phyloP scores from a whole-genome alignment of 30 jellyfish, hydroid and myxozoan genomes.

The Clytia hemisphaerica region DNA sequence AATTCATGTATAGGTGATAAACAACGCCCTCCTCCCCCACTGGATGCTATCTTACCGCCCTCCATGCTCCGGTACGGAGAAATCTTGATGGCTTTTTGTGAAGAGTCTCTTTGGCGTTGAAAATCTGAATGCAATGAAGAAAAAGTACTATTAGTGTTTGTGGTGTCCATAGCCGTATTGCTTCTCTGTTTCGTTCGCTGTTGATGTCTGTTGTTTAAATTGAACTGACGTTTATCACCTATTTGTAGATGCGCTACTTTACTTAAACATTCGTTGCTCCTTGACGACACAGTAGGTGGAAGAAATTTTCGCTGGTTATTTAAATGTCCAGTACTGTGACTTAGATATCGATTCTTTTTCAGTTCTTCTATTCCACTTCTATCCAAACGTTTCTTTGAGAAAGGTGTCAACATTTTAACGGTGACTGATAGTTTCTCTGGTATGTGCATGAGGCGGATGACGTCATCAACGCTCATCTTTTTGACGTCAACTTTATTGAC shows the following conservation, averaged over 20 bases:
- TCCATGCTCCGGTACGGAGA: constrained; percentile 31
- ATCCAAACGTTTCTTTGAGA: constrained; percentile 64
- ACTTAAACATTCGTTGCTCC: constrained; percentile 2
- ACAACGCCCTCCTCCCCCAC: too few relatives aligned
- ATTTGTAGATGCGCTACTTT: constrained; percentile 78
- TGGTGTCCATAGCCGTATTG: not conserved
- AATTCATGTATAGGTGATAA: too few relatives aligned
- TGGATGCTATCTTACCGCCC: constrained; percentile 15
- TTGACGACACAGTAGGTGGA: not conserved
- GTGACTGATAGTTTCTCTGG: constrained; percentile 77
- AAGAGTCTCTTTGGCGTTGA: not conserved
- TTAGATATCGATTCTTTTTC: not conserved
- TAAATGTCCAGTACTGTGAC: too few relatives aligned
- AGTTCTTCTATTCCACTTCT: constrained; percentile 58
- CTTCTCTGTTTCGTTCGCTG: not conserved
- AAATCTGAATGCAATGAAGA: too few relatives aligned
- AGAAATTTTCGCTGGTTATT: constrained; percentile 1
- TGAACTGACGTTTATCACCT: constrained; percentile 10
- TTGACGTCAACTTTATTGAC: constrained; percentile 61
- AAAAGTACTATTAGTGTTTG: not conserved
- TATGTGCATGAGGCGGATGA: constrained; percentile 64
- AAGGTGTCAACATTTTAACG: constrained; percentile 74
- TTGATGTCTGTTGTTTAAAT: too few relatives aligned
- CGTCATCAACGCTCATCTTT: constrained; percentile 72
- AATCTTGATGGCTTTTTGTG: not conserved